Percentiles rank a stretch among this genome's conserved stretches.
These are phyloP conservation scores for Pachypsylla venusta DNA, from an alignment of 1,140 invertebrate genomes.

Conservation along the genomic window DNA sequence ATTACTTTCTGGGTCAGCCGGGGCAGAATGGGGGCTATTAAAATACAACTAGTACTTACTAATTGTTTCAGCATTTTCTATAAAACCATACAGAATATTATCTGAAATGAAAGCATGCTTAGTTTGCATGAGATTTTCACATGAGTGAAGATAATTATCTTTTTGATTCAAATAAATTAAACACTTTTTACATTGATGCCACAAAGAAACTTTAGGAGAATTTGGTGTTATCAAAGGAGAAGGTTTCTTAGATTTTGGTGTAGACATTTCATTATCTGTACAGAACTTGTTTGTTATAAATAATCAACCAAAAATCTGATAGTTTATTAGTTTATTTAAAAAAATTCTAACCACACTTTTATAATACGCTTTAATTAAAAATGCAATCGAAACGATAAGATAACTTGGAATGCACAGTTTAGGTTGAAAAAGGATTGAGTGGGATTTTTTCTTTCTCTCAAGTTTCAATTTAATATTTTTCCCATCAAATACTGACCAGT, in stretches of 20 bases:
- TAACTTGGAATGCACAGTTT: too few relatives aligned
- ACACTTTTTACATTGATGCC: conserved; percentile 3
- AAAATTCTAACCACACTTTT: too few relatives aligned
- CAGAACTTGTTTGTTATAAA: too few relatives aligned
- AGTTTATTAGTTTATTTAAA: too few relatives aligned
- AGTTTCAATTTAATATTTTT: too few relatives aligned
- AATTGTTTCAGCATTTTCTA: not conserved
- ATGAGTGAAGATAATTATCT: not conserved
- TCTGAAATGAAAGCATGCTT: not conserved
- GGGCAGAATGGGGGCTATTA: not conserved
- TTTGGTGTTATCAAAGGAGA: not conserved
- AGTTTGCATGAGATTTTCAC: not conserved
- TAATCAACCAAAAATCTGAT: too few relatives aligned
- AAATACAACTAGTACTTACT: not conserved
- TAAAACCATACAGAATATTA: not conserved
- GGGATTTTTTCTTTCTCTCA: too few relatives aligned
- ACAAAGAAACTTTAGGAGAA: conserved; percentile 1
- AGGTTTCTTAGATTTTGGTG: conserved; percentile 3
- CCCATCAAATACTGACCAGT: too few relatives aligned
- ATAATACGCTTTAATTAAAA: too few relatives aligned
- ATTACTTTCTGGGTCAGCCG: not conserved
- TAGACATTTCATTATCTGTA: conserved; percentile 4
- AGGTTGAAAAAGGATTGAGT: too few relatives aligned
- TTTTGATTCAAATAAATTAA: not conserved
- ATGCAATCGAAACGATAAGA: too few relatives aligned